These are phyloP conservation scores for Echinarachnius parma DNA, from an alignment of 53 echinoderm and acorn worm species.

Conservation along the genomic window DNA sequence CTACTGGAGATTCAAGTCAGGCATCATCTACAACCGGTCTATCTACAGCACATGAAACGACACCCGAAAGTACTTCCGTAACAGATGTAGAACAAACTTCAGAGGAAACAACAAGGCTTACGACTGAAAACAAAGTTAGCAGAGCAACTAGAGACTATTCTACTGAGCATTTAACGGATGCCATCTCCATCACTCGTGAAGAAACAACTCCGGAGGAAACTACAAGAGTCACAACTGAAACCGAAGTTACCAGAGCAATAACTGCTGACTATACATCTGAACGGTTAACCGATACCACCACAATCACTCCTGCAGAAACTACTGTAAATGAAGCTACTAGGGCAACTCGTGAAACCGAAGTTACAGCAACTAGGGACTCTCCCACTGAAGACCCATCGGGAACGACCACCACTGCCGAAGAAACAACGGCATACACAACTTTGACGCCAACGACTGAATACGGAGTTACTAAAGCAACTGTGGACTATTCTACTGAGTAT, in stretches of 20 bases:
- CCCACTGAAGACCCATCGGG: too few relatives aligned
- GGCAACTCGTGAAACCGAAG: too few relatives aligned
- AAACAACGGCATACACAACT: too few relatives aligned
- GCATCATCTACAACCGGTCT: background rate
- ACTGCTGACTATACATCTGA: background rate
- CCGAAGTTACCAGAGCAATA: background rate
- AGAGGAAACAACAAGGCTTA: background rate
- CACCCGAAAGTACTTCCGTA: background rate
- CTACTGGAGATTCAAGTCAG: background rate
- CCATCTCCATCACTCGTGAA: background rate
- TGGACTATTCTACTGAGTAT: too few relatives aligned
- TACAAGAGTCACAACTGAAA: background rate
- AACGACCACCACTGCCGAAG: too few relatives aligned
- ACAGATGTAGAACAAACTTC: background rate
- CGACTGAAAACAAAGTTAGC: background rate
- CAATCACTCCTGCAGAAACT: background rate
- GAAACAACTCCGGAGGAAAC: background rate
- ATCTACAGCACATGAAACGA: background rate
- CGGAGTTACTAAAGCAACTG: too few relatives aligned
- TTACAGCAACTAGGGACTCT: too few relatives aligned
- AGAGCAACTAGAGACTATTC: too few relatives aligned
- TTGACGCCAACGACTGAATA: too few relatives aligned
- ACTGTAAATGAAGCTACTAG: too few relatives aligned
- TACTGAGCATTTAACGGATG: too few relatives aligned
- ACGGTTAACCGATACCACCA: background rate